Base-by-base conservation (phyloP, 1,140 invertebrate genomes). In the Trachymyrmex septentrionalis region DNA sequence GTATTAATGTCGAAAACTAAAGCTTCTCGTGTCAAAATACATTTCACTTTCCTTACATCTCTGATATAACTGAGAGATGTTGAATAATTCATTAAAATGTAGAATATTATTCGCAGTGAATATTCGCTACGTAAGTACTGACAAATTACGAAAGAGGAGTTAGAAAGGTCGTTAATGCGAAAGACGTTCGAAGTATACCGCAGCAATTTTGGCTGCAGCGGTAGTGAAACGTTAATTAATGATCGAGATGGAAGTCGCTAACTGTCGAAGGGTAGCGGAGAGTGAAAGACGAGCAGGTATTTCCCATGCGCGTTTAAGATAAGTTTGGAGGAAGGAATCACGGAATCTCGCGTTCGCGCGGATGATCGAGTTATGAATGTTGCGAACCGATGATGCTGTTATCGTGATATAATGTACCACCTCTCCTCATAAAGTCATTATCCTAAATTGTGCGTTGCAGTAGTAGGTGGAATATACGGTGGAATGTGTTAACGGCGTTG, bases 281-380 rank as follows among this genome's bases (percentile, higher is more conserved):
- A 77, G 84, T 85, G 78, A 64, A 82, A 71, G 71, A 85, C 44
- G 81, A 81, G 44, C 75, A 63, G 81, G 64, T 57, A 91, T 88
- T 82, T 82, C 55, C 82, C 21, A 64, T 57, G 72, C 86, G 69
- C 80, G 73, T 66, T 0, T 44, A 63, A 90, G 59, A 63, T 24
- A 55, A 61, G 55, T 77, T 59, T 38, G 53, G 12, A 24, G 69
- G 10, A 50, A 21, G n/a, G 30, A 73, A 78, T 85, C 44, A 57
- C 75, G 55, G 84, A 73, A 67, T 86, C 71, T 66, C 78, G 64
- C 63, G 76, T 73, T 91, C 73, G 80, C 76, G 77, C 84, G 76
- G 89, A 64, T 87, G 87, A 92, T 92, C 88, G 87, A 91, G 73
- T 92, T 92, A 90, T 87, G 77, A 67, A 87, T 27, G 78, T 87